Percentiles rank a stretch among this genome's conserved stretches.
Evolutionary conservation across 2,797 vertebrate genomes (phyloP).

Genomic region (Tokudaia tokunoshimensis): DNA sequence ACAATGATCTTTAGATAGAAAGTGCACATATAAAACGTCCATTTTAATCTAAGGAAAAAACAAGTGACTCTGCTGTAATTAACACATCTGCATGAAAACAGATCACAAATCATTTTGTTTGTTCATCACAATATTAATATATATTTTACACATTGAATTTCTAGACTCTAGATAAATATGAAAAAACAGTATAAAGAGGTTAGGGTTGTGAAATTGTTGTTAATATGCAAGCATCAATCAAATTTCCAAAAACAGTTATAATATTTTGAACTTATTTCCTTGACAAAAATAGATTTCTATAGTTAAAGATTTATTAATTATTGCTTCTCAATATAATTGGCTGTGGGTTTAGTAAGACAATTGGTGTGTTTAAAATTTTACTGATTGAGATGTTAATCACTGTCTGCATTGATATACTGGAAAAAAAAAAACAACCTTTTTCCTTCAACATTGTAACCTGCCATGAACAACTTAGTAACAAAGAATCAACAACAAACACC

Average conservation of each 20-base stretch:
- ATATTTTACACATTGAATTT: background rate
- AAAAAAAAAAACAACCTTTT: background rate
- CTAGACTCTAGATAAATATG: background rate
- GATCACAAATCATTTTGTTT: constrained; percentile 69
- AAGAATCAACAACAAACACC: background rate
- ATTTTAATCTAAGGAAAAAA: constrained; percentile 82
- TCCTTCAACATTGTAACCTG: constrained; percentile 37
- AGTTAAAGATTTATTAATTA: constrained; percentile 17
- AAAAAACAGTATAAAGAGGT: background rate
- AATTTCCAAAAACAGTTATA: background rate
- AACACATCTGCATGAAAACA: constrained; percentile 83
- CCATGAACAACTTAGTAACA: background rate
- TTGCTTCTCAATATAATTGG: background rate
- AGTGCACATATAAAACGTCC: constrained; percentile 83
- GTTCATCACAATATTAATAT: constrained; percentile 74
- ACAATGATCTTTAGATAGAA: constrained; percentile 84
- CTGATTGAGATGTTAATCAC: constrained; percentile 26
- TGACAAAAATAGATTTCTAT: background rate
- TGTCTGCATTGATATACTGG: background rate
- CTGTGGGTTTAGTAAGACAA: background rate
- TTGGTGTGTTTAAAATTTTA: constrained; percentile 32
- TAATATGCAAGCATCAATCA: constrained; percentile 1
- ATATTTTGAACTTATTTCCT: background rate
- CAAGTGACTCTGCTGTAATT: constrained; percentile 81
- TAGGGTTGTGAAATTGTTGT: constrained; percentile 34